Base-by-base conservation (phyloP, 2,113 vertebrate genomes). In the Polyodon spathula region DNA sequence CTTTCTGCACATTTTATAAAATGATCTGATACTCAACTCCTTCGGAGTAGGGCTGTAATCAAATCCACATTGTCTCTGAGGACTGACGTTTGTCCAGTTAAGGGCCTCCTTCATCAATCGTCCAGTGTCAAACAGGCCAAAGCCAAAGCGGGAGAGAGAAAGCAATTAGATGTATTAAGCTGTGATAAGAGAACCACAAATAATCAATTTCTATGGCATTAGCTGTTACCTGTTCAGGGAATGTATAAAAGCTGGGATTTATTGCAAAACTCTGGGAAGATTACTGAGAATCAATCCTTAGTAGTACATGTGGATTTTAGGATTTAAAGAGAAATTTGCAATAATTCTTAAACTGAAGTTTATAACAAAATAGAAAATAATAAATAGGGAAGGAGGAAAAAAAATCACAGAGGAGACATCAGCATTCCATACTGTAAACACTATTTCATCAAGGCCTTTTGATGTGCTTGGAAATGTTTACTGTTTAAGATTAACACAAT, bases 131-230 rank as follows among this genome's bases (percentile, higher is more conserved):
- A 77, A 72, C 63, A 77, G 68, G 67, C 56, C 64, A 69, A 79
- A 76, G 76, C 70, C 73, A 75, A 76, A 78, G 71, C 71, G 70
- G 67, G 65, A 69, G 68, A 73, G 63, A 73, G 75, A 86, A 82
- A 84, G 72, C 72, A 82, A 85, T 79, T 71, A 81, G 76, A 73
- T 76, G 75, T 76, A 81, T 75, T 84, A 80, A 83, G 70, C 66
- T 82, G 68, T 74, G 73, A 85, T 84, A 79, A 85, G 76, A 80
- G 73, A 68, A 82, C 70, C 73, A 76, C 71, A 76, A 73, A 82
- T 64, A 81, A 78, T 84, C 76, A 72, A 73, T 86, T 82, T 73
- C 71, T 76, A 69, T 75, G 72, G 72, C 60, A 73, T 79, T 79
- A 76, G 68, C 63, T 73, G 73, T 59, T 73, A 76, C 78, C 70